Evolutionary conservation across 2,888 invertebrate genomes (phyloP).

Genomic region (Acleris sparsana): DNA sequence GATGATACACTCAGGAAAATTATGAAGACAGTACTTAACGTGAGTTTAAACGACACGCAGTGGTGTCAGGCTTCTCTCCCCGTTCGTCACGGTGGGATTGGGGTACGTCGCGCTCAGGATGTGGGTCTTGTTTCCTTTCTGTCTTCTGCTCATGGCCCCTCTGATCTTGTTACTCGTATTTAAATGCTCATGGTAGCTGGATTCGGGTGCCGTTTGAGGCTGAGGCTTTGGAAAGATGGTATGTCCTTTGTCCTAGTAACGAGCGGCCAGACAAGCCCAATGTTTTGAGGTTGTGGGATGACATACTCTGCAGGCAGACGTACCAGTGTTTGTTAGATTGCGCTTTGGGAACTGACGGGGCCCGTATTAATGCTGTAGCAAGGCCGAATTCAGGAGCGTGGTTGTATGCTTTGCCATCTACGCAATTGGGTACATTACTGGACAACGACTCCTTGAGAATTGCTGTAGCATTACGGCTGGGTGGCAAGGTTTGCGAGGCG

Average conservation of each 20-base stretch:
- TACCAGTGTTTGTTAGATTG: too few species aligned
- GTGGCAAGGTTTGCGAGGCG: too few species aligned
- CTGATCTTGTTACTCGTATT: background rate
- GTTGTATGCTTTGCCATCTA: too few species aligned
- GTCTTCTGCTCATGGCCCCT: background rate
- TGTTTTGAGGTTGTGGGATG: background rate
- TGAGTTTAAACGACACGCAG: background rate
- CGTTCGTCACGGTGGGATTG: background rate
- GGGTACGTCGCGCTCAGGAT: background rate
- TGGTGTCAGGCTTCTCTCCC: slow-evolving; percentile 1
- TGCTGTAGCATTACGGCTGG: too few species aligned
- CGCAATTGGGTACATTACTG: too few species aligned
- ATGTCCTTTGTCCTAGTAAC: background rate
- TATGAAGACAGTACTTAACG: background rate
- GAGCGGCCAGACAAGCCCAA: background rate
- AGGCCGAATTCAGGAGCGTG: too few species aligned
- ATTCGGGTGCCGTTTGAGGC: background rate
- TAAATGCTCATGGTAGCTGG: background rate
- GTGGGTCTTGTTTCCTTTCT: background rate
- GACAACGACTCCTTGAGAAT: too few species aligned
- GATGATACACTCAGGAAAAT: background rate
- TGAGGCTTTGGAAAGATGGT: background rate
- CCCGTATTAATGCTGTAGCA: too few species aligned
- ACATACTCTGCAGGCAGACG: too few species aligned
- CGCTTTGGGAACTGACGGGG: too few species aligned